Evolutionary conservation across 2,888 invertebrate genomes (phyloP).

Genomic region (Leucoma salicis): DNA sequence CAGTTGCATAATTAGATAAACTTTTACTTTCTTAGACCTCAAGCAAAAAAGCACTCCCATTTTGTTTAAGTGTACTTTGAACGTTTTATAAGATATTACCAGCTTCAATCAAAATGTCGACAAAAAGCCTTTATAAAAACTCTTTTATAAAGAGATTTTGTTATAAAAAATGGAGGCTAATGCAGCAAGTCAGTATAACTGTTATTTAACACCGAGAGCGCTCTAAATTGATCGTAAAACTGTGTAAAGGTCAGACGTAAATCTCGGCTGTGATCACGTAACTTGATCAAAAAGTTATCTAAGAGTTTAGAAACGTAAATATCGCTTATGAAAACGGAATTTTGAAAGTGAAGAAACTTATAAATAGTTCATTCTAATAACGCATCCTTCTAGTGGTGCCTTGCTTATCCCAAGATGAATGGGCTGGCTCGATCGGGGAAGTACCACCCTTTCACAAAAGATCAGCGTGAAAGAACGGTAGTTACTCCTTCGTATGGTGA

Average conservation of each 20-base stretch:
- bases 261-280: slow-evolving; percentile 23
- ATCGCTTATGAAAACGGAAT: too few relatives aligned
- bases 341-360: too few relatives aligned
- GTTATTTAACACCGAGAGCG: slow-evolving; percentile 25
- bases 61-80: neutral
- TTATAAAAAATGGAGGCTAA: slow-evolving; percentile 6
- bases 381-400: too few relatives aligned
- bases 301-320: too few relatives aligned
- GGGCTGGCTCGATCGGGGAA: too few relatives aligned
- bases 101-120: neutral
- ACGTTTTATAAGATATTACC: slow-evolving; percentile 3
- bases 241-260: slow-evolving; percentile 27
- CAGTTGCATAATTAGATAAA: neutral
- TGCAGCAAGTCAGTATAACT: slow-evolving; percentile 20
- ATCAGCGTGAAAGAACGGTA: too few relatives aligned
- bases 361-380: too few relatives aligned
- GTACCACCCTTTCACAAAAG: too few relatives aligned
- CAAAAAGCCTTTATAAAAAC: neutral
- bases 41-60: neutral
- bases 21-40: neutral
- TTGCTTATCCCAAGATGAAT: too few relatives aligned
- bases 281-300: slow-evolving; percentile 26
- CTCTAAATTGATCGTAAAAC: slow-evolving; percentile 26
- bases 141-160: slow-evolving; percentile 1
- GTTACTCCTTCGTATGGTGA: too few relatives aligned